phyloP scores from a whole-genome alignment of 2,888 invertebrate genomes.

The Sesamia inferens region DNA sequence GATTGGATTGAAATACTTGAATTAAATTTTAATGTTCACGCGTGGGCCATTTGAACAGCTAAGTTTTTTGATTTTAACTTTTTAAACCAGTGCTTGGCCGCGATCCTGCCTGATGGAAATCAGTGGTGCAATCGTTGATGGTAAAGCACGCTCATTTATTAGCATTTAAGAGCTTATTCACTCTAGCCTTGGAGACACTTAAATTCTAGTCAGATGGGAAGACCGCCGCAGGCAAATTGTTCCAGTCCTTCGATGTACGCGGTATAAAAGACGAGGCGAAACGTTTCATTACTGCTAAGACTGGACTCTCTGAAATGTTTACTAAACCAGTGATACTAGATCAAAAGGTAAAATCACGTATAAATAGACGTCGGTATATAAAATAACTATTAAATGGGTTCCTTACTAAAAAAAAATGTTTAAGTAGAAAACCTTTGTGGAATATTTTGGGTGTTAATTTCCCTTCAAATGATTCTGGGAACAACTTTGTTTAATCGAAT shows the following conservation, averaged over 20 bases:
- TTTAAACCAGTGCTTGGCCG: no score
- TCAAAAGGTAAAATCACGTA: constrained; percentile 1
- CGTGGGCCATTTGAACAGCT: constrained; percentile 23
- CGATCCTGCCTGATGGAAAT: no score
- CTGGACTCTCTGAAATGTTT: constrained; percentile 36
- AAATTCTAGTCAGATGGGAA: no score
- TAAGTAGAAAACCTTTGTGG: not conserved
- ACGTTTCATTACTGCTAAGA: not conserved
- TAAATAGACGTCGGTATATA: not conserved
- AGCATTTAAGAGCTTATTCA: no score
- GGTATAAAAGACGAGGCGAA: no score
- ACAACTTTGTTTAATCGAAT: not conserved
- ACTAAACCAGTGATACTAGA: constrained; percentile 27
- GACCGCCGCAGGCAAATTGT: no score
- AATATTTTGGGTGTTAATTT: not conserved
- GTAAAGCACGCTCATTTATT: no score
- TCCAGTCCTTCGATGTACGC: no score
- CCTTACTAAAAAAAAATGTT: not conserved
- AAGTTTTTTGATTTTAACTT: not conserved
- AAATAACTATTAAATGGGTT: not conserved
- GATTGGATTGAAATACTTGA: constrained; percentile 44
- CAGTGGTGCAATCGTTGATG: no score
- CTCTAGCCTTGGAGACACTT: no score
- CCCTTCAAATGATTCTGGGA: not conserved
- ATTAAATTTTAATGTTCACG: constrained; percentile 42